A percentile compares a stretch with the other conserved stretches of the same genome.
phyloP scores from a whole-genome alignment of 2,888 invertebrate genomes.

The Seira sanloemensis region DNA sequence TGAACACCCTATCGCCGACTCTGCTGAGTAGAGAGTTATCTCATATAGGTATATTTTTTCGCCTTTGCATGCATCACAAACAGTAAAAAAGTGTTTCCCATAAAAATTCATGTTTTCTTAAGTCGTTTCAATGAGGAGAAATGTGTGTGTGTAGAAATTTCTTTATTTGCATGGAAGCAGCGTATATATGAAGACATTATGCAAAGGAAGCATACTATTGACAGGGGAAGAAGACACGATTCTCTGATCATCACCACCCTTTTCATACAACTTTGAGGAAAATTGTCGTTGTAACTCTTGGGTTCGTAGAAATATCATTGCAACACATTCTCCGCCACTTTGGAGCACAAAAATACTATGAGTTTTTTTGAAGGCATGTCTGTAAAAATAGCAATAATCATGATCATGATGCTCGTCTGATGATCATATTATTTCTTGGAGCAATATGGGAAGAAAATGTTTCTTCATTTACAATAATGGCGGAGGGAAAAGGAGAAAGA shows the following conservation, averaged over 20 bases:
- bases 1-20: neutral
- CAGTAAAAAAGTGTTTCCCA: conserved; percentile 6
- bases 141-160: neutral
- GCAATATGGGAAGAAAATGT: conserved; percentile 11
- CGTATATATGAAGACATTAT: conserved; percentile 3
- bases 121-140: neutral
- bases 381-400: conserved; percentile 1
- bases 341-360: neutral
- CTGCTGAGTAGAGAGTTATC: neutral
- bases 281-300: conserved; percentile 12
- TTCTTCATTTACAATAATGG: conserved; percentile 16
- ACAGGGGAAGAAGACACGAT: neutral
- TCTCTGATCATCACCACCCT: conserved; percentile 8
- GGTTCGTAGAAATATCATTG: neutral
- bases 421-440: conserved; percentile 8
- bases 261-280: neutral
- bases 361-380: neutral
- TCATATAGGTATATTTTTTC: neutral
- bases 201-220: neutral
- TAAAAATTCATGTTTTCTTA: conserved; percentile 42
- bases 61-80: conserved; percentile 2
- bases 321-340: neutral
- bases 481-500: neutral
- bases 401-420: neutral
- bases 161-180: neutral